Evolutionary conservation across 2,113 vertebrate genomes (phyloP).

Genomic region (Colaptes auratus): DNA sequence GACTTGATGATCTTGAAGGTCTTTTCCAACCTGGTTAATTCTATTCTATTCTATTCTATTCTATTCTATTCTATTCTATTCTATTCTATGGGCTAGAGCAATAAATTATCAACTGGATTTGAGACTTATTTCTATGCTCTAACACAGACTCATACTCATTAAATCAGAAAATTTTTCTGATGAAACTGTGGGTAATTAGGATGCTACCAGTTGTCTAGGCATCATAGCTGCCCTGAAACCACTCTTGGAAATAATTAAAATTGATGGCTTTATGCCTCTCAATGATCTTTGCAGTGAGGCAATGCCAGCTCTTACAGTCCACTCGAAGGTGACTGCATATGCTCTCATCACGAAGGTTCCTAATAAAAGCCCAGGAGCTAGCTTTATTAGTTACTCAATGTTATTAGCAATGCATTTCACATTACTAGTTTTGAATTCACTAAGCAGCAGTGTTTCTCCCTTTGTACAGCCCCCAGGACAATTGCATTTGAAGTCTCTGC

Average conservation of each 20-base stretch:
- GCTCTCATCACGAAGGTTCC: neutral
- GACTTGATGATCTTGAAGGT: too few species aligned
- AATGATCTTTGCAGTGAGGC: neutral
- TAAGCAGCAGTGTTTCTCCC: neutral
- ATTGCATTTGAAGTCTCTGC: neutral
- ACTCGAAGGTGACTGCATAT: neutral
- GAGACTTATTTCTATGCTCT: neutral
- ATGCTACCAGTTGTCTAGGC: neutral
- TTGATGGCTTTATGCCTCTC: neutral
- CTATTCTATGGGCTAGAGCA: neutral
- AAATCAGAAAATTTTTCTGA: neutral
- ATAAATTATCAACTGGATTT: neutral
- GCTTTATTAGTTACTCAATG: neutral
- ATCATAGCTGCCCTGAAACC: neutral
- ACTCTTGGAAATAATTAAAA: conserved; percentile 22
- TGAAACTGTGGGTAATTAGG: conserved; percentile 2
- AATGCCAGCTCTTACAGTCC: neutral
- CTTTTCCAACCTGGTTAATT: too few species aligned
- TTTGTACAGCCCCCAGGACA: neutral
- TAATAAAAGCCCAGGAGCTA: neutral
- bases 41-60: too few species aligned
- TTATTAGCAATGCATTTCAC: neutral
- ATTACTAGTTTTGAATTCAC: neutral
- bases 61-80: too few species aligned
- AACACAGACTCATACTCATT: neutral